Base-by-base conservation (phyloP, 2,888 invertebrate species). In the Liodrosophila aerea region DNA sequence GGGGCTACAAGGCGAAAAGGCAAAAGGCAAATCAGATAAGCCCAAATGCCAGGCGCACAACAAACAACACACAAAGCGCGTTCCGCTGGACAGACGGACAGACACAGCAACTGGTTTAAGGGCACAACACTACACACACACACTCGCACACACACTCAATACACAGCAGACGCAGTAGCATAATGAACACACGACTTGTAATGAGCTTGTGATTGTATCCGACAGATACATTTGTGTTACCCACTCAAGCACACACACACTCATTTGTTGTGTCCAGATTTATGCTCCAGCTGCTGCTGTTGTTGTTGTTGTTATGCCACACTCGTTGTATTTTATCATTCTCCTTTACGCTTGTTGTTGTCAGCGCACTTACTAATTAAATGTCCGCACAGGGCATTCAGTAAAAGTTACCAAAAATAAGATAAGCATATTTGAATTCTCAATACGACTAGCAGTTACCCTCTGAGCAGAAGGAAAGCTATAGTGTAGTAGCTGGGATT, bases 141-240 rank as follows among this genome's bases (percentile, higher is more conserved):
- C 12, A 12, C 30, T 12, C 9, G 29, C 39, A 56, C 31, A 27
- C 22, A 31, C 30, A 29, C 29, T 16, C 5, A 29, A 22, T 15
- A 45, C 7, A 29, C 27, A 29, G 5, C 43, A 16, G 29, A 36
- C 36, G 11, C 27, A 31, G 7, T 15, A 3, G 66, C 40, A 45
- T 33, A 50, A 44, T 39, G 45, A 47, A 58, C 62, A 57, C 58
- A 45, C 57, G 75, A 44, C 74, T 69, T 73, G 77, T 83, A 80
- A 80, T 80, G 77, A 73, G 76, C 76, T 69, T 73, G 68, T 61
- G 84, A 81, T 81, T 76, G 66, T 77, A 84, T 84, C 76, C 71
- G 78, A 50, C 60, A 77, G 84, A 84, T 76, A 75, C 78, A 73
- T 66, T 73, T 76, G 66, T 72, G 61, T 50, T 53, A 27, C 39